Conservation (phyloP, 2,888 invertebrate species). For the Stenolophus ochropezus region DNA sequence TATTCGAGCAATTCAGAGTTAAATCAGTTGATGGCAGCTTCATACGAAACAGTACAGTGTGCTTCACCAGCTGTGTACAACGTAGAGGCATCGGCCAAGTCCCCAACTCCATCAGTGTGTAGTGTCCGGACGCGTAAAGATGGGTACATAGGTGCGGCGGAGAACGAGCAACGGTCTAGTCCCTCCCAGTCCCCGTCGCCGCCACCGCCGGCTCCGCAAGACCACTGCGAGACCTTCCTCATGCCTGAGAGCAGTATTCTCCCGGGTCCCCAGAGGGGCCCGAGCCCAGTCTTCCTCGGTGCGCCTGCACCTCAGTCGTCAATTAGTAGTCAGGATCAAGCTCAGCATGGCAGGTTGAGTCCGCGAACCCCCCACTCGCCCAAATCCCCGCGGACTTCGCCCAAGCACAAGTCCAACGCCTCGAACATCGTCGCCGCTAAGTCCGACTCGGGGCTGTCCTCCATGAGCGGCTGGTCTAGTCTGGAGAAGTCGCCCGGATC, state of each 20-base stretch:
- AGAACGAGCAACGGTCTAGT: slow-evolving; percentile 56
- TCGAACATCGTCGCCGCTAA: slow-evolving; percentile 83
- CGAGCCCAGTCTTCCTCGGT: slow-evolving; percentile 73
- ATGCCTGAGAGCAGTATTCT: slow-evolving; percentile 68
- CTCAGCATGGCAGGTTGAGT: slow-evolving; percentile 76
- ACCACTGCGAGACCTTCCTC: slow-evolving; percentile 76
- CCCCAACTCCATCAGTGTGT: slow-evolving; percentile 79
- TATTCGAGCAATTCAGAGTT: slow-evolving; percentile 70
- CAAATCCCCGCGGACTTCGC: slow-evolving; percentile 83
- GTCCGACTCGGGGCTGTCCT: slow-evolving; percentile 90
- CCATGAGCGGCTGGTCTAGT: slow-evolving; percentile 91
- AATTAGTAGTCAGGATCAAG: slow-evolving; percentile 69
- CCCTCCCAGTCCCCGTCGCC: slow-evolving; percentile 79
- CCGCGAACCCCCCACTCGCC: slow-evolving; percentile 80
- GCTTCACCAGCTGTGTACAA: slow-evolving; percentile 75
- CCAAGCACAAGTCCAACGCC: slow-evolving; percentile 79
- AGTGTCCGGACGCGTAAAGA: slow-evolving; percentile 81
- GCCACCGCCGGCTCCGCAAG: slow-evolving; percentile 88
- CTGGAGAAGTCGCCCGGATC: slow-evolving; percentile 90
- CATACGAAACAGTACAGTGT: slow-evolving; percentile 74
- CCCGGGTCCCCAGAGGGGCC: slow-evolving; percentile 68
- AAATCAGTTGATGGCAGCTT: slow-evolving; percentile 73
- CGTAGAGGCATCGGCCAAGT: slow-evolving; percentile 76
- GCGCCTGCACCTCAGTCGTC: slow-evolving; percentile 69
- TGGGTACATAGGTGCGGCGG: slow-evolving; percentile 75